These are phyloP conservation scores for Ptychoptera albimana DNA, from an alignment of 2,888 invertebrate species.

Conservation along the genomic window DNA sequence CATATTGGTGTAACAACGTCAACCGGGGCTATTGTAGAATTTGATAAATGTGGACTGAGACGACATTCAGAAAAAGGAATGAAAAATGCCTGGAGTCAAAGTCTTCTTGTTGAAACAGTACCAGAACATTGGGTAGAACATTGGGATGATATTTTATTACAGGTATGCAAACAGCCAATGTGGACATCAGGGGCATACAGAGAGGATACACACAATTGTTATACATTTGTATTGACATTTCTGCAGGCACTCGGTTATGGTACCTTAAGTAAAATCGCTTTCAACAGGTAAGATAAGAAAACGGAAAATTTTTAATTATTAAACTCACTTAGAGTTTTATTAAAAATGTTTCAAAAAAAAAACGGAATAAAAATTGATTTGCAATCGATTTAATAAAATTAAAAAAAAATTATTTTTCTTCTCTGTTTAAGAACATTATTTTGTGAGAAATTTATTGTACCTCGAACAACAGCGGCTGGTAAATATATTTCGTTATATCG, in stretches of 20 bases:
- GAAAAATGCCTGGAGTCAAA: conserved; percentile 50
- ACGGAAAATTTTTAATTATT: too few species aligned
- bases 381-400: not conserved
- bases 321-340: too few species aligned
- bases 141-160: conserved; percentile 48
- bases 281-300: conserved; percentile 20
- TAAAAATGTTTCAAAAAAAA: too few species aligned
- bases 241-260: conserved; percentile 55
- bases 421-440: conserved; percentile 42
- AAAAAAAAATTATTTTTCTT: not conserved
- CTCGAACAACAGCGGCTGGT: conserved; percentile 63
- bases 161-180: conserved; percentile 42
- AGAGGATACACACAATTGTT: conserved; percentile 67
- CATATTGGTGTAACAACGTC: conserved; percentile 85
- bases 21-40: conserved; percentile 63
- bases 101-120: conserved; percentile 49
- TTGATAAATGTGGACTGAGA: conserved; percentile 61
- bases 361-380: too few species aligned
- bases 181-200: conserved; percentile 58
- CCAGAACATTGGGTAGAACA: conserved; percentile 47
- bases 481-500: conserved; percentile 74
- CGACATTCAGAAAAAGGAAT: conserved; percentile 33
- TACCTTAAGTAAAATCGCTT: conserved; percentile 50
- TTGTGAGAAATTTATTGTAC: conserved; percentile 68
- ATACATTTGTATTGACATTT: conserved; percentile 71